These are phyloP conservation scores for Scaptodrosophila latifasciaeformis DNA, from an alignment of 2,888 invertebrate species.

Conservation along the genomic window DNA sequence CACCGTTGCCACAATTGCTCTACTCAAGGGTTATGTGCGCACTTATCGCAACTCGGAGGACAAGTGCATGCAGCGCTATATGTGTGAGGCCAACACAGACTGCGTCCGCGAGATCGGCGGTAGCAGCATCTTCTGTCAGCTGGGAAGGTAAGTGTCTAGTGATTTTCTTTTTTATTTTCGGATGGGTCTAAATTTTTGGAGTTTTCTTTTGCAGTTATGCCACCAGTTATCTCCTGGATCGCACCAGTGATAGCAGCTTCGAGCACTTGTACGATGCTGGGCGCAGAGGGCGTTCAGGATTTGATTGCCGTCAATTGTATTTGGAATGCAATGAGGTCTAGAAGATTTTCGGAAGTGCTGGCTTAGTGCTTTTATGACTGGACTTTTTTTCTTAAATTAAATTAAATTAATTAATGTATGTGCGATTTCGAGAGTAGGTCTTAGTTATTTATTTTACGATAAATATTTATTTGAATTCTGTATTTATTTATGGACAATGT, in stretches of 20 bases:
- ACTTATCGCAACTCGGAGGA: conserved; percentile 86
- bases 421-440: conserved; percentile 49
- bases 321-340: conserved; percentile 92
- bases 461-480: conserved; percentile 57
- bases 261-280: conserved; percentile 90
- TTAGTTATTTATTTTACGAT: conserved; percentile 55
- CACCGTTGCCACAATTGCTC: conserved; percentile 88
- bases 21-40: conserved; percentile 91
- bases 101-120: conserved; percentile 88
- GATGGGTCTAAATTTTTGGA: neutral
- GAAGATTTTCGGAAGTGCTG: conserved; percentile 42
- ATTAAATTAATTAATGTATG: conserved; percentile 68
- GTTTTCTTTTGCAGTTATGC: conserved; percentile 81
- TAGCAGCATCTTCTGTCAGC: conserved; percentile 91
- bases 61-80: conserved; percentile 89
- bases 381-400: conserved; percentile 55
- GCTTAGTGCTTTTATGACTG: conserved; percentile 37
- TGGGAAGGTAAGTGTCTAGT: conserved; percentile 86
- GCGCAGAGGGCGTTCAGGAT: conserved; percentile 87
- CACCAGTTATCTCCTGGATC: conserved; percentile 88
- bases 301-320: conserved; percentile 89
- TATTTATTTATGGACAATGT: conserved; percentile 46
- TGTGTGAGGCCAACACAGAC: conserved; percentile 92
- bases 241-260: conserved; percentile 84
- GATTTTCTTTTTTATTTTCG: no score